Percentiles rank a stretch among this genome's conserved stretches.
Conservation (phyloP, 1,140 invertebrate species). For the Papilio aristodemus region DNA sequence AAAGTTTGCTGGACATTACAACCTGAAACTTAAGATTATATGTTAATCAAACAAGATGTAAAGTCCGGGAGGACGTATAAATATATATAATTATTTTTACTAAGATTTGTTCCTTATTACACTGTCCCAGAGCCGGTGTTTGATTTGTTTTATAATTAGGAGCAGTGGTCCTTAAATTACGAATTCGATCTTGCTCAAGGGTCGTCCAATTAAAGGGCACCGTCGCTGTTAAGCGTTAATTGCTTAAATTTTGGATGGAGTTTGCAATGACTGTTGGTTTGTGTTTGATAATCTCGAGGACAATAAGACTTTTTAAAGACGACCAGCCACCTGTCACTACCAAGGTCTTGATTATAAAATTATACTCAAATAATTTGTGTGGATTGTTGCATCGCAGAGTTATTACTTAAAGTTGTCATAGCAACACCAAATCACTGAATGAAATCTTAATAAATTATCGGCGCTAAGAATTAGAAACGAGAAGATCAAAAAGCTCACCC, state of each 20-base stretch:
- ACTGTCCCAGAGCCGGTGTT: background rate
- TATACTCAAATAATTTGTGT: too few species aligned
- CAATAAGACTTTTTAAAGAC: too few species aligned
- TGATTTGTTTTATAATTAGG: background rate
- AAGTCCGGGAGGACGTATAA: background rate
- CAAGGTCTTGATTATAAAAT: too few species aligned
- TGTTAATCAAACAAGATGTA: too few species aligned
- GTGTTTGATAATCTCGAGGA: background rate
- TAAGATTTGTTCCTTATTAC: background rate
- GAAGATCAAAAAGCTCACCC: background rate
- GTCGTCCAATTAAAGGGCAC: background rate
- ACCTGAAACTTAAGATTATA: too few species aligned
- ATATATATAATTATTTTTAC: background rate
- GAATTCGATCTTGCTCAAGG: background rate
- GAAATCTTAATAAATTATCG: too few species aligned
- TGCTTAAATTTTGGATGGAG: background rate
- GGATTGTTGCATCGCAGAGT: too few species aligned
- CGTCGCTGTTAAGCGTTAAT: background rate
- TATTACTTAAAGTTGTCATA: too few species aligned
- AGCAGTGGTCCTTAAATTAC: slow-evolving; percentile 13
- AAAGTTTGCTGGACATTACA: background rate
- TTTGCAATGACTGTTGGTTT: background rate
- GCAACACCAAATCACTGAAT: too few species aligned
- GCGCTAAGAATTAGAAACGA: too few species aligned
- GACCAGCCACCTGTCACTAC: too few species aligned